Evolutionary conservation across 2,797 vertebrate species (phyloP), one percentile per base, ranked within the genome.

Genomic region (Vultur gryphus): DNA sequence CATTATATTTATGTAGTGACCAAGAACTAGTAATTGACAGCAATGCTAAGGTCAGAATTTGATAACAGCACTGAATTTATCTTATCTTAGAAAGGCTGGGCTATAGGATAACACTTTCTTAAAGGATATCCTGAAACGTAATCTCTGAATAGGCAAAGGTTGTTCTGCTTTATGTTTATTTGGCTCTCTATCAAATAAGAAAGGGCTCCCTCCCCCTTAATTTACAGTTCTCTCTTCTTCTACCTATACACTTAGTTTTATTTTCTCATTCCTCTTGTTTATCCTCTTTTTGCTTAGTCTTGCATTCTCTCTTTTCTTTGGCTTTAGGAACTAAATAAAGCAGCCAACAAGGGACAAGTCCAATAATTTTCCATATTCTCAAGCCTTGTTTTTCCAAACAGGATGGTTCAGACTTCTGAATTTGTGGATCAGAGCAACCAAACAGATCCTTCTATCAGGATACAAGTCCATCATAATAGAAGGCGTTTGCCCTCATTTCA

Each of bases 21-120:
- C 61, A 93, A 85, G 85, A 93, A 78, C 16, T 78, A 57, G 39
- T 71, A 89, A 83, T 17, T 86, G 54, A 79, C 46, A 88, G 35
- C 43, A 78, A 28, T 71, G 41, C 33, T 61, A 57, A 59, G 11
- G 41, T 92, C 43, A 78, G 29, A 85, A 75, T 83, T 85, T 25
- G 37, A 10, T 55, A 69, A 64, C 16, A 71, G 43, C 35, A 33
- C 19, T 70, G 62, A 54, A 23, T 64, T 54, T 81, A 10, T 65
- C 29, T 75, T n/a, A 11, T 48, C n/a, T 80, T 70, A 77, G 26
- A 73, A 87, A 76, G 23, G 24, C 24, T 75, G 57, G 13, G 12
- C 49, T 59, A n/a, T 33, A 31, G 16, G 3, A 16, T 58, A 59
- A 33, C 43, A 35, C 25, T 57, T 93, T 79, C 43, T 52, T 84